A percentile compares a stretch with the other conserved stretches of the same genome.
phyloP scores from a whole-genome alignment of 2,113 vertebrate genomes.

The Lepus americanus region DNA sequence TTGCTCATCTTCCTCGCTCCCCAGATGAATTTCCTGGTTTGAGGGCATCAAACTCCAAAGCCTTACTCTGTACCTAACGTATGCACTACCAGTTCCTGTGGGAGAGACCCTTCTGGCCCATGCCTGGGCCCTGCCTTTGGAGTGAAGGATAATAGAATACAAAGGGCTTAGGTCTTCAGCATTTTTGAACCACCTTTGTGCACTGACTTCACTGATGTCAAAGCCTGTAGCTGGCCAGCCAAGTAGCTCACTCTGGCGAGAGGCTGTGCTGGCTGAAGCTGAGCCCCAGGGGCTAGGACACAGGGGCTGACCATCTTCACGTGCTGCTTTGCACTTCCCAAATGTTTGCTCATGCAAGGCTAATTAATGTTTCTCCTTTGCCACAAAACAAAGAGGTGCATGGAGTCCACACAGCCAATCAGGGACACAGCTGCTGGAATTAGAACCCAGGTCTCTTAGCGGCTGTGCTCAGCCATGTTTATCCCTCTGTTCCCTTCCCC shows the following conservation, averaged over 20 bases:
- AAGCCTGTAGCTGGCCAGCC: not conserved
- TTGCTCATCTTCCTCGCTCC: not conserved
- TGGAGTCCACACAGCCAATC: not conserved
- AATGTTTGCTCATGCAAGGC: not conserved
- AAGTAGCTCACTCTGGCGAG: not conserved
- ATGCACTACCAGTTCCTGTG: not conserved
- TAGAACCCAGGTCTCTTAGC: not conserved
- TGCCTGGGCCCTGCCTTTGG: not conserved
- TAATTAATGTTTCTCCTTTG: not conserved
- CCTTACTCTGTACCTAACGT: not conserved
- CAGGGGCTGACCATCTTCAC: not conserved
- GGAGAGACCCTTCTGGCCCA: not conserved
- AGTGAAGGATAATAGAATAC: not conserved
- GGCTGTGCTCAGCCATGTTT: not conserved
- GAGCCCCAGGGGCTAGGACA: not conserved
- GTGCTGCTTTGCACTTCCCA: not conserved
- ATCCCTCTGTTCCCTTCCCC: not conserved
- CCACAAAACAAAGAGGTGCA: not conserved
- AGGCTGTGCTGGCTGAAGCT: not conserved
- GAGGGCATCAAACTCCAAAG: not conserved
- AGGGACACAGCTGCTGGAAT: not conserved
- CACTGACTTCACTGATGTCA: not conserved
- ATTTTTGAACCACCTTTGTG: not conserved
- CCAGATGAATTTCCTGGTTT: not conserved
- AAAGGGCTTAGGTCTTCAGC: not conserved